Conservation (phyloP, 2,888 invertebrate species). For the Phalera bucephala region DNA sequence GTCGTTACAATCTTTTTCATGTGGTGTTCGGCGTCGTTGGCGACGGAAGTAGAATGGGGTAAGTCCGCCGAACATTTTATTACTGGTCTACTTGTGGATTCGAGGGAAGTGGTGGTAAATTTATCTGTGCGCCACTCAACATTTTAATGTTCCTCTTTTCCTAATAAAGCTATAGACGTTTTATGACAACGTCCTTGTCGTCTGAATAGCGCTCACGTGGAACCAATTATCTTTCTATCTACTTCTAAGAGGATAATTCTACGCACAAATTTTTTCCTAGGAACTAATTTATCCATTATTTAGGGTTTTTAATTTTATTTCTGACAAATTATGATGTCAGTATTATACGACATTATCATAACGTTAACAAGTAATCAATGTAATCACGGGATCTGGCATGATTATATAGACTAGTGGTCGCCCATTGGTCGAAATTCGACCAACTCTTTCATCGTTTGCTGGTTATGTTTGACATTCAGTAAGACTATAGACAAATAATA, state of each 20-base stretch:
- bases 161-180: constrained; percentile 41
- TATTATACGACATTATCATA: too few relatives aligned
- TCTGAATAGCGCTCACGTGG: constrained; percentile 17
- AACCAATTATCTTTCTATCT: constrained; percentile 4
- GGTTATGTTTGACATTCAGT: too few relatives aligned
- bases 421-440: too few relatives aligned
- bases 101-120: constrained; percentile 44
- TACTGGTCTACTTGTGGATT: constrained; percentile 66
- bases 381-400: too few relatives aligned
- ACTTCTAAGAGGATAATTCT: constrained; percentile 9
- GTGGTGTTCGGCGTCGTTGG: constrained; percentile 59
- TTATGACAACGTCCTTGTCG: constrained; percentile 32
- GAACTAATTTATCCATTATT: too few relatives aligned
- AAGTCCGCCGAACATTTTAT: constrained; percentile 64
- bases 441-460: too few relatives aligned
- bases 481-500: too few relatives aligned
- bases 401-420: too few relatives aligned
- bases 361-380: too few relatives aligned
- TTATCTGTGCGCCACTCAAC: constrained; percentile 42
- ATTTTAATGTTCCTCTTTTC: constrained; percentile 38
- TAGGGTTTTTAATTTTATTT: too few relatives aligned
- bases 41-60: constrained; percentile 82
- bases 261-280: too few relatives aligned
- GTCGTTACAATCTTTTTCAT: constrained; percentile 77
- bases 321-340: too few relatives aligned